Evolutionary conservation across 2,888 invertebrate species (phyloP).

Genomic region (Eustalomyia histrio): DNA sequence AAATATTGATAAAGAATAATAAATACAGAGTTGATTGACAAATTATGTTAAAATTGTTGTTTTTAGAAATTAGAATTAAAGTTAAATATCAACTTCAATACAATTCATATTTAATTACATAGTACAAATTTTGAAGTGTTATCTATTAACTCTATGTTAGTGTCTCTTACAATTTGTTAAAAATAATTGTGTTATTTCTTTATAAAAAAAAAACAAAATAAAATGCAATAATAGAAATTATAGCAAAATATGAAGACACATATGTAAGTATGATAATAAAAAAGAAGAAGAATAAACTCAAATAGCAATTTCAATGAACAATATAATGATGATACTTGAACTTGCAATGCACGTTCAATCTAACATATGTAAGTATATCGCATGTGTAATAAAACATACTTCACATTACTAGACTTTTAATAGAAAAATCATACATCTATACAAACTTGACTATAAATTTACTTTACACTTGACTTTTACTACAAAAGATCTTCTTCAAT

Average conservation of each 20-base stretch:
- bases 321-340: not conserved
- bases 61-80: no score
- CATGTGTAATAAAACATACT: not conserved
- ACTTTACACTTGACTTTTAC: constrained; percentile 51
- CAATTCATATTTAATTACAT: no score
- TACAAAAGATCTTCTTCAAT: constrained; percentile 17
- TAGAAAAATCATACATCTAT: constrained; percentile 11
- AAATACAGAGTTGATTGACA: no score
- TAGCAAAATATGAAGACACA: not conserved
- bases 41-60: no score
- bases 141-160: no score
- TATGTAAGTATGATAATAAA: no score
- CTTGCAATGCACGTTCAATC: not conserved
- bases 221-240: no score
- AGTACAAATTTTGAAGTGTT: no score
- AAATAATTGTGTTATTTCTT: not conserved
- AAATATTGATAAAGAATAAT: no score
- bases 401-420: not conserved
- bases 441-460: constrained; percentile 28
- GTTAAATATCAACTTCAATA: no score
- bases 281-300: not conserved
- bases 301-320: not conserved
- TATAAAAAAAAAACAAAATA: not conserved
- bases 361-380: no score
- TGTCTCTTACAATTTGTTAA: not conserved